Percentiles rank a stretch among this genome's conserved stretches.
phyloP scores from a whole-genome alignment of 2,113 vertebrate species.

The Morone chrysops region DNA sequence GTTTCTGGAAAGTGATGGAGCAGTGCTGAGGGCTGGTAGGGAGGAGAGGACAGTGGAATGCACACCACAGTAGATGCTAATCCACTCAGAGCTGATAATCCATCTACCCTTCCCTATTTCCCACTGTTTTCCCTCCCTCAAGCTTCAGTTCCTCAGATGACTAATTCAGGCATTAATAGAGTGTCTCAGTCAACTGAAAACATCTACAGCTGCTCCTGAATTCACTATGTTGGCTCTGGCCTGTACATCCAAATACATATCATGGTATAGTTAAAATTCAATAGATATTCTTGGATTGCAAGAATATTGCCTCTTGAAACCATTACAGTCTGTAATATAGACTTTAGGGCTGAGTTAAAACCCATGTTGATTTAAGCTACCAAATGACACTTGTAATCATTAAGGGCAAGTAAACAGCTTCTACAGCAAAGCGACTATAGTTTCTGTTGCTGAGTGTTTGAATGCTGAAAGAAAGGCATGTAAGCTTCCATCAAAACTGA shows the following conservation, averaged over 20 bases:
- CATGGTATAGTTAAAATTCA: slow-evolving; percentile 44
- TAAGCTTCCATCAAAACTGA: slow-evolving; percentile 34
- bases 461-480: slow-evolving; percentile 2
- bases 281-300: slow-evolving; percentile 56
- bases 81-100: slow-evolving; percentile 82
- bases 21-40: slow-evolving; percentile 35
- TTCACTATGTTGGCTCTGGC: slow-evolving; percentile 16
- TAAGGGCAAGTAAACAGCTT: slow-evolving; percentile 25
- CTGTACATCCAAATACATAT: slow-evolving; percentile 35
- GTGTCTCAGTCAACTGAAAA: slow-evolving; percentile 63
- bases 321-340: slow-evolving; percentile 35
- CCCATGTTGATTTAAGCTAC: slow-evolving; percentile 64
- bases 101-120: slow-evolving; percentile 71
- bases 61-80: slow-evolving; percentile 80
- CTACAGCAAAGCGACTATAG: slow-evolving; percentile 10
- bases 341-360: slow-evolving; percentile 46
- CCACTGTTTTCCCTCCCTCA: slow-evolving; percentile 75
- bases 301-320: slow-evolving; percentile 41
- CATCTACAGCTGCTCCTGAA: slow-evolving; percentile 74
- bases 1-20: slow-evolving; percentile 42
- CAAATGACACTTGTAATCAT: slow-evolving; percentile 59
- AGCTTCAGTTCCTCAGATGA: slow-evolving; percentile 71
- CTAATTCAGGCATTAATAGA: slow-evolving; percentile 71
- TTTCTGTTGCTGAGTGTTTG: background rate
- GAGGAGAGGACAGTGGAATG: slow-evolving; percentile 72